Evolutionary conservation across 1,140 invertebrate genomes (phyloP), one percentile per base, ranked within the genome.

Genomic region (Whitmania pigra): DNA sequence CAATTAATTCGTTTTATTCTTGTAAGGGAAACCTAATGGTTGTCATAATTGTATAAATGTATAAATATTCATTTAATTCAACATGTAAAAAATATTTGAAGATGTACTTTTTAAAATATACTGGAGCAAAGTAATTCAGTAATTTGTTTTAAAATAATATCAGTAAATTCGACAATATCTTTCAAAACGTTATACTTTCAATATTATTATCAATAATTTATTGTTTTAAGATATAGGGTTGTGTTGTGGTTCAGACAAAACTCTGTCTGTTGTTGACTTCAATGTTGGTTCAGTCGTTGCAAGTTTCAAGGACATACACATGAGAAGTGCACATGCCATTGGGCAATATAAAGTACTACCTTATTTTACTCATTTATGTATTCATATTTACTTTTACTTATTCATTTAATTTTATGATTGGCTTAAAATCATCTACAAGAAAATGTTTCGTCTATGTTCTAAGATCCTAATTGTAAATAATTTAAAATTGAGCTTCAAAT

Each of bases 201-300:
- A 49, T 15, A 49, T 7, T 11, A 49, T 49, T 17, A 15, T 11
- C 9, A 15, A 5, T 49, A 43, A 67, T 53, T 68, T 71, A 36
- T 75, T 15, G 17, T 7, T 40, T 53, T 53, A 53, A 81, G 79
- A 82, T 75, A 71, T 83, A 69, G 81, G 79, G 0, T 36, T 83
- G 15, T 80, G 80, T 77, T 76, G 78, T 66, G 80, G 81, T 29
- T 79, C 80, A 57, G 80, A 81, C 69, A 80, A 80, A 71, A 76
- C 75, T 57, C 57, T 83, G 25, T 77, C 80, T 54, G 75, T 83
- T 4, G 78, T 78, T 77, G 83, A 84, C 71, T 74, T 84, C 78
- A 82, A 83, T 71, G 77, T 76, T 57, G 79, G 78, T n/a, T 75
- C 75, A 57, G 75, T 75, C 53, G 75, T 79, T 29, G 74, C 76